Evolutionary conservation across 2,113 vertebrate genomes (phyloP).

Genomic region (Rhea americana): DNA sequence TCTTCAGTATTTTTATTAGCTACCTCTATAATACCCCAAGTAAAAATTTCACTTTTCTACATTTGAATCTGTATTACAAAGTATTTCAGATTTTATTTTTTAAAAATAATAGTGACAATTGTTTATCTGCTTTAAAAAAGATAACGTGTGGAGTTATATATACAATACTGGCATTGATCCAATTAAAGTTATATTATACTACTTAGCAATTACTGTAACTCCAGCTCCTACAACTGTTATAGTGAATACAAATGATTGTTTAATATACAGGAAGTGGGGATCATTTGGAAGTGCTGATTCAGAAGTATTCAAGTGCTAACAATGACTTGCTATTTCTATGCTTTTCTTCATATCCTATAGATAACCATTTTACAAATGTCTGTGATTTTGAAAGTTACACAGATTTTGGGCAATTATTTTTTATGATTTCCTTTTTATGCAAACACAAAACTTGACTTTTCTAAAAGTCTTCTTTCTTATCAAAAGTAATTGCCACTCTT

Average conservation of each 20-base stretch:
- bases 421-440: conserved; percentile 11
- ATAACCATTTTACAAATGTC: background rate
- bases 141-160: conserved; percentile 55
- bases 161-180: conserved; percentile 48
- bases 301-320: conserved; percentile 76
- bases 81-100: background rate
- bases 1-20: conserved; percentile 1
- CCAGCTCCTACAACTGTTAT: conserved; percentile 49
- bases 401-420: background rate
- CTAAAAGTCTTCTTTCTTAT: conserved; percentile 12
- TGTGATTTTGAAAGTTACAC: background rate
- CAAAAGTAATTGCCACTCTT: conserved; percentile 34
- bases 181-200: conserved; percentile 30
- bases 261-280: conserved; percentile 32
- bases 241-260: conserved; percentile 7
- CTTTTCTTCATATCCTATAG: conserved; percentile 31
- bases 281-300: conserved; percentile 69
- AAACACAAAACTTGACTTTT: conserved; percentile 44
- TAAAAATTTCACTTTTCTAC: conserved; percentile 2
- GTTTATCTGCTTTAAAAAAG: conserved; percentile 51
- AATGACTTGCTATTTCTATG: conserved; percentile 18
- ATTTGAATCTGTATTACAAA: conserved; percentile 2
- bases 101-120: conserved; percentile 6
- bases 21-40: background rate
- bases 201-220: conserved; percentile 49